Base-by-base conservation (phyloP, 1,140 invertebrate species). In the Anoplophora glabripennis region DNA sequence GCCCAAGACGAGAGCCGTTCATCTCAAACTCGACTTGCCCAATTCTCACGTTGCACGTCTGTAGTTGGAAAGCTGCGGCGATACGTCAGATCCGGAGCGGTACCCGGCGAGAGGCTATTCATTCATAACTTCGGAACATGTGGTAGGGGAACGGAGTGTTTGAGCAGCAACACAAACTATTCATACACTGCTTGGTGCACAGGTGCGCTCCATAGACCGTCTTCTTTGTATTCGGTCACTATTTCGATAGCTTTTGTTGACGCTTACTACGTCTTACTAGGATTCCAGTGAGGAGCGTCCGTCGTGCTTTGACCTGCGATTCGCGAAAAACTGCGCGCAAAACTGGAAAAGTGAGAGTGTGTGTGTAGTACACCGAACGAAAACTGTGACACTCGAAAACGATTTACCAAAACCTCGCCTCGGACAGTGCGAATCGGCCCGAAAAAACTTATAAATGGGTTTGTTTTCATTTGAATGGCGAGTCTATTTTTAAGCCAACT, bases 71-170 rank as follows among this genome's bases (percentile, higher is more conserved):
- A 47, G 21, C 40, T 28, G 21, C 21, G 21, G 21, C 3, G 21
- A 28, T 61, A 64, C 63, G 59, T 64, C 63, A 61, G 63, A 48
- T 55, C 56, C 63, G 59, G 63, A 46, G 38, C 18, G 37, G 49
- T 37, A 61, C 67, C 70, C 62, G 54, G 62, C 40, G 52, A 47
- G 69, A 71, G 69, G 54, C 65, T 69, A 68, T 72, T 71, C 71
- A 72, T 72, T 72, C 71, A 72, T 72, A 70, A 72, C 36, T 69
- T 59, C 37, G 48, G 53, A 55, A 52, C 61, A 49, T 63, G 61
- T 62, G 65, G 66, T 53, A 61, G 53, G 59, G 63, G 48, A 47
- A 40, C 40, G 47, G 61, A 56, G 47, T 49, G 64, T 65, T 64
- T 49, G 44, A 35, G 47, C 58, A 37, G 45, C 54, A 63, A 59